These are phyloP conservation scores for Drosophila chauvacae DNA, from an alignment of 1,140 invertebrate genomes.

Conservation along the genomic window DNA sequence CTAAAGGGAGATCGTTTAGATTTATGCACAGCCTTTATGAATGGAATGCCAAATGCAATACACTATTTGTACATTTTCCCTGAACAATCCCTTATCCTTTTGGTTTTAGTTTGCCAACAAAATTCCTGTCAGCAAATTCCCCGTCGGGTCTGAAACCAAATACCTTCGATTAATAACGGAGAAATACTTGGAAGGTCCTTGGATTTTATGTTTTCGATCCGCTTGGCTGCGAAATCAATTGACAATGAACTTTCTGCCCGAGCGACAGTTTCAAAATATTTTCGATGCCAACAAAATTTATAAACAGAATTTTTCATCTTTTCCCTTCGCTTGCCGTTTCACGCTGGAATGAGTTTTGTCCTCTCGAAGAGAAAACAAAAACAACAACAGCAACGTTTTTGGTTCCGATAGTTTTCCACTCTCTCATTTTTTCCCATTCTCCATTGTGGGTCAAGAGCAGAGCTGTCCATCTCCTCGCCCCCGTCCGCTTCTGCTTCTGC, in stretches of 20 bases:
- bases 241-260: conserved; percentile 72
- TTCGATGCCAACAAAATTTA: conserved; percentile 60
- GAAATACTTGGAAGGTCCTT: conserved; percentile 25
- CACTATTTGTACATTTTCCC: conserved; percentile 1
- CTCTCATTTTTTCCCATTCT: conserved; percentile 26
- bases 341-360: conserved; percentile 51
- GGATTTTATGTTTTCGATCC: conserved; percentile 5
- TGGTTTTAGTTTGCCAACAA: conserved; percentile 11
- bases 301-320: conserved; percentile 61
- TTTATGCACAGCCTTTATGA: not conserved
- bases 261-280: conserved; percentile 57
- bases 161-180: conserved; percentile 36
- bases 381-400: conserved; percentile 31
- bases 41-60: conserved; percentile 9
- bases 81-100: conserved; percentile 12
- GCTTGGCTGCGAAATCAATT: conserved; percentile 64
- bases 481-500: not conserved
- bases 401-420: conserved; percentile 69
- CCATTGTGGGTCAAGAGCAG: conserved; percentile 72
- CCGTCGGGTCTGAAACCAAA: conserved; percentile 9
- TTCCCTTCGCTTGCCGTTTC: conserved; percentile 42
- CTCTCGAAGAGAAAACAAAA: conserved; percentile 17
- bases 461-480: not conserved
- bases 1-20: not conserved
- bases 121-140: conserved; percentile 37